Conservation (phyloP, 2,888 invertebrate species). For the Prionchulus punctatus region DNA sequence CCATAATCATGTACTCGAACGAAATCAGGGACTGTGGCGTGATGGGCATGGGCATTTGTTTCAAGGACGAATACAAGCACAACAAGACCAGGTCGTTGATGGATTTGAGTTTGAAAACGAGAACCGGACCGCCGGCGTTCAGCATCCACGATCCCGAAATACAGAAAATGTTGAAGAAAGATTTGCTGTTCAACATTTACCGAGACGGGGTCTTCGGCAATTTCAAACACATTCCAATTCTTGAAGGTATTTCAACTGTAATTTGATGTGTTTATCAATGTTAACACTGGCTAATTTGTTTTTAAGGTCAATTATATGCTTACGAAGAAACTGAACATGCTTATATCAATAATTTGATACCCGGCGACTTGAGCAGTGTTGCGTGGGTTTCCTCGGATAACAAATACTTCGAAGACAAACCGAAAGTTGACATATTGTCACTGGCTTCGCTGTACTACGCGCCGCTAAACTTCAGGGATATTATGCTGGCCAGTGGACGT, state of each 20-base stretch:
- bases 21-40: conserved; percentile 56
- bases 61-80: conserved; percentile 72
- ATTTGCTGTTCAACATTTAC: conserved; percentile 68
- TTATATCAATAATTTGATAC: conserved; percentile 31
- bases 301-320: conserved; percentile 21
- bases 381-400: conserved; percentile 79
- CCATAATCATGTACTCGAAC: conserved; percentile 37
- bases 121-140: neutral
- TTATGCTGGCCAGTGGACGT: conserved; percentile 77
- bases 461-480: conserved; percentile 85
- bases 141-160: conserved; percentile 15
- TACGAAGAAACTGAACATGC: neutral
- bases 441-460: conserved; percentile 59
- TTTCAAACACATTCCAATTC: conserved; percentile 60
- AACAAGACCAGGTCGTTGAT: conserved; percentile 54
- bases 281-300: too few relatives aligned
- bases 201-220: conserved; percentile 67
- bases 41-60: conserved; percentile 73
- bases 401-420: conserved; percentile 35
- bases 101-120: neutral
- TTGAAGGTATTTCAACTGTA: conserved; percentile 41
- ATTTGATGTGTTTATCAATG: too few relatives aligned
- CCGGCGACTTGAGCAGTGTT: conserved; percentile 80
- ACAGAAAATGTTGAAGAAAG: conserved; percentile 40
- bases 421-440: neutral